Percentiles rank a stretch among this genome's conserved stretches.
These are phyloP conservation scores for Apeira syringaria DNA, from an alignment of 2,888 invertebrate species.

Conservation along the genomic window DNA sequence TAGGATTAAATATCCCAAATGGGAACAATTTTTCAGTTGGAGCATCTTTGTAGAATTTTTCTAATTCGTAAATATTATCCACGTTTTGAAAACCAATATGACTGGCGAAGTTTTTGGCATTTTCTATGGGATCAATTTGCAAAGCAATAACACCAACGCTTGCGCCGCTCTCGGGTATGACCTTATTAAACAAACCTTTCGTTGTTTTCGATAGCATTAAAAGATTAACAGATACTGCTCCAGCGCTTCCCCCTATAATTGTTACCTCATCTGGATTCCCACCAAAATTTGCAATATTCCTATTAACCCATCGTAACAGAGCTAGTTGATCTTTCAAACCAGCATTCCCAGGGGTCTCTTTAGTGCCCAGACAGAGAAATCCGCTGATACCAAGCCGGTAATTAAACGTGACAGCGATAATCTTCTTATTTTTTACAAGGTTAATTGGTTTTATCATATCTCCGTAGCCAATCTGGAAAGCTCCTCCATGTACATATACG, in stretches of 20 bases:
- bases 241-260: conserved; percentile 48
- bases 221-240: conserved; percentile 46
- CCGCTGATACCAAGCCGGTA: conserved; percentile 48
- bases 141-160: conserved; percentile 39
- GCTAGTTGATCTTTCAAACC: conserved; percentile 58
- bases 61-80: conserved; percentile 47
- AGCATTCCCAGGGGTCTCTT: conserved; percentile 52
- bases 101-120: conserved; percentile 42
- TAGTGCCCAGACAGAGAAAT: conserved; percentile 49
- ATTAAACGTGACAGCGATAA: conserved; percentile 46
- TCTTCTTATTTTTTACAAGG: conserved; percentile 34
- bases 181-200: conserved; percentile 47
- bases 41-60: conserved; percentile 47
- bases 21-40: conserved; percentile 39
- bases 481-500: conserved; percentile 49
- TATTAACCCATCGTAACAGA: conserved; percentile 50
- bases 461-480: conserved; percentile 39
- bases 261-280: conserved; percentile 57
- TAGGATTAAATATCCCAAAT: conserved; percentile 28
- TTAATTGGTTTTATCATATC: conserved; percentile 23
- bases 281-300: conserved; percentile 51
- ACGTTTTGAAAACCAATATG: conserved; percentile 38
- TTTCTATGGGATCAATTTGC: conserved; percentile 45
- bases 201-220: conserved; percentile 46
- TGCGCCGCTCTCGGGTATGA: conserved; percentile 51